Conservation (phyloP, 2,888 invertebrate genomes). For the Sinhomidia bicolor region DNA sequence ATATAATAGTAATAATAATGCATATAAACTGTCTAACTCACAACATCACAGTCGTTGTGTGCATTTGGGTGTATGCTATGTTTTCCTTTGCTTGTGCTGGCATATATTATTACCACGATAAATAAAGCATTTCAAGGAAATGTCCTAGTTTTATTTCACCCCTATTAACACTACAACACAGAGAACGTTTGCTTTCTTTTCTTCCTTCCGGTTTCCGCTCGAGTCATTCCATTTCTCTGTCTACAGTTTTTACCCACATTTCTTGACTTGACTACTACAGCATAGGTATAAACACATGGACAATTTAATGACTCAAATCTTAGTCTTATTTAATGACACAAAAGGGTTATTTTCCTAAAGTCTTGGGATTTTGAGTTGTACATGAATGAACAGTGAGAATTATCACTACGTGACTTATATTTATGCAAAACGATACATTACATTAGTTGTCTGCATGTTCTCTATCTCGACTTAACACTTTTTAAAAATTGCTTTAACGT, state of each 20-base stretch:
- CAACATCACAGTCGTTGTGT: conserved; percentile 41
- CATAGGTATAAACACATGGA: not conserved
- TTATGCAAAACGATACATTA: not conserved
- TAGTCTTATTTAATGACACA: not conserved
- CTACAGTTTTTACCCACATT: not conserved
- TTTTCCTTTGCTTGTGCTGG: not conserved
- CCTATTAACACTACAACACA: not conserved
- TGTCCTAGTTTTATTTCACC: not conserved
- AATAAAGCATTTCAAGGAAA: conserved; percentile 7
- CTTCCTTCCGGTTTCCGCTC: conserved; percentile 51
- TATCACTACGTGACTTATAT: not conserved
- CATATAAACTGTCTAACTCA: not conserved
- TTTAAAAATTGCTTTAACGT: not conserved
- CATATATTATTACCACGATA: not conserved
- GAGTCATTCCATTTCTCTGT: not conserved
- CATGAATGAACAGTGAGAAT: not conserved
- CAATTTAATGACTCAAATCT: conserved; percentile 5
- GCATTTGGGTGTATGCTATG: not conserved
- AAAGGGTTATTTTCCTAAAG: not conserved
- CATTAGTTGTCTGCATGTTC: no score
- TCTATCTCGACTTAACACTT: not conserved
- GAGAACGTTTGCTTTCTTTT: not conserved
- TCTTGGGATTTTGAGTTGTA: not conserved
- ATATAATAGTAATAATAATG: not conserved
- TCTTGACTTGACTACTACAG: not conserved